phyloP scores from a whole-genome alignment of 2,797 vertebrate species.

The Lemur catta region DNA sequence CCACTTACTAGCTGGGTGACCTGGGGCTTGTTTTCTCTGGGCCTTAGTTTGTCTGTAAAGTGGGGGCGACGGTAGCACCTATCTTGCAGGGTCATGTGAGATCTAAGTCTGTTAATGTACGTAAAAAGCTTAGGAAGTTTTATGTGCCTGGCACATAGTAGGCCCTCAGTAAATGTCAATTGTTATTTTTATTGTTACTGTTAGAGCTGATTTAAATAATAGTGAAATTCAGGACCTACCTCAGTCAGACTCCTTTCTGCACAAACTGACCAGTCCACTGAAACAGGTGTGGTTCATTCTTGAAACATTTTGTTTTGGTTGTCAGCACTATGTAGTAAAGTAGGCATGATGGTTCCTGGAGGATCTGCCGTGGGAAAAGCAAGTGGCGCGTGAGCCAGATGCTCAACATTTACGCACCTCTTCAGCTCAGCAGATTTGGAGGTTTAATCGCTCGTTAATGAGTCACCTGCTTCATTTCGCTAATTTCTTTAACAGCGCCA shows the following conservation, averaged over 20 bases:
- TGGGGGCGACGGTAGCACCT: background rate
- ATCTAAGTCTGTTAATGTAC: background rate
- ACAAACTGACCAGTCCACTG: background rate
- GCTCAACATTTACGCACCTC: background rate
- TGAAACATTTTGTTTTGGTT: background rate
- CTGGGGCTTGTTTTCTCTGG: background rate
- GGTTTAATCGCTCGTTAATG: background rate
- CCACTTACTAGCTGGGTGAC: background rate
- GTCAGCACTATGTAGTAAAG: background rate
- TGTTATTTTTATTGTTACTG: background rate
- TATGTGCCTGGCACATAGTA: background rate
- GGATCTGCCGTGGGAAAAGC: background rate
- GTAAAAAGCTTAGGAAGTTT: background rate
- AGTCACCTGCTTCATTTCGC: background rate
- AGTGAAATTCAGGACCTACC: background rate
- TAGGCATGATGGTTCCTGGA: rapidly evolving
- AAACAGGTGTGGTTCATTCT: too few relatives aligned
- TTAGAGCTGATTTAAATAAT: background rate
- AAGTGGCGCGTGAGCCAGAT: rapidly evolving
- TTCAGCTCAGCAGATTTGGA: background rate
- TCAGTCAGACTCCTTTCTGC: background rate
- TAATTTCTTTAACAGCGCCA: background rate
- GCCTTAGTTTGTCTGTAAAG: background rate
- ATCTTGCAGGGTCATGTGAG: background rate
- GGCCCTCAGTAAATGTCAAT: background rate